Conservation (phyloP, 2,113 vertebrate species). For the Centropus bengalensis region DNA sequence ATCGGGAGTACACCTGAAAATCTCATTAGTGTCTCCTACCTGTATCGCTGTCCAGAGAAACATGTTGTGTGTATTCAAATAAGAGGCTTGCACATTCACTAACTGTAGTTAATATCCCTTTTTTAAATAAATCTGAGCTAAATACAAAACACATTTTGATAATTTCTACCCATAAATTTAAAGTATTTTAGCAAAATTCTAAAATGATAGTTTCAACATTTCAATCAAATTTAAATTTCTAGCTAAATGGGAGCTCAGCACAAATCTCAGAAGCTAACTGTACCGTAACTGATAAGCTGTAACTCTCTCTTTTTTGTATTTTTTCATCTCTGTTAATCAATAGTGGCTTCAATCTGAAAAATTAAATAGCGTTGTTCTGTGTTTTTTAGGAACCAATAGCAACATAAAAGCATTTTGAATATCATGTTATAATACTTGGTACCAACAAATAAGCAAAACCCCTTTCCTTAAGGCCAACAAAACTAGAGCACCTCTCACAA, state of each 20-base stretch:
- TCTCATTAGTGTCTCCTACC: background rate
- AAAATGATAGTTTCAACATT: background rate
- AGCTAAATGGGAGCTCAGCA: background rate
- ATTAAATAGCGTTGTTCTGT: background rate
- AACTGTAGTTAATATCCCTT: background rate
- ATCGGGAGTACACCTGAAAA: background rate
- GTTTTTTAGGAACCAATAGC: background rate
- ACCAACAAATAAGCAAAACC: background rate
- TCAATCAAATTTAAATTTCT: background rate
- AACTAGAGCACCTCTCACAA: background rate
- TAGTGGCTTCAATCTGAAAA: background rate
- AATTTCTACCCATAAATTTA: background rate
- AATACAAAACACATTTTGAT: background rate
- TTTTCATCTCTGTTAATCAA: background rate
- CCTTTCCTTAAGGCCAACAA: background rate
- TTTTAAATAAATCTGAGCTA: background rate
- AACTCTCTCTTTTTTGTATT: background rate
- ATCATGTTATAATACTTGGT: background rate
- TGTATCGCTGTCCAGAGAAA: background rate
- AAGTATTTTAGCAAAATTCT: background rate
- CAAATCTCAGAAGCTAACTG: background rate
- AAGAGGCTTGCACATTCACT: background rate
- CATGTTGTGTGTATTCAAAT: background rate
- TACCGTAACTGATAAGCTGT: background rate
- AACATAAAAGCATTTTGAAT: background rate